phyloP scores from a whole-genome alignment of 2,113 vertebrate genomes.

The Pachycephala philippinensis region DNA sequence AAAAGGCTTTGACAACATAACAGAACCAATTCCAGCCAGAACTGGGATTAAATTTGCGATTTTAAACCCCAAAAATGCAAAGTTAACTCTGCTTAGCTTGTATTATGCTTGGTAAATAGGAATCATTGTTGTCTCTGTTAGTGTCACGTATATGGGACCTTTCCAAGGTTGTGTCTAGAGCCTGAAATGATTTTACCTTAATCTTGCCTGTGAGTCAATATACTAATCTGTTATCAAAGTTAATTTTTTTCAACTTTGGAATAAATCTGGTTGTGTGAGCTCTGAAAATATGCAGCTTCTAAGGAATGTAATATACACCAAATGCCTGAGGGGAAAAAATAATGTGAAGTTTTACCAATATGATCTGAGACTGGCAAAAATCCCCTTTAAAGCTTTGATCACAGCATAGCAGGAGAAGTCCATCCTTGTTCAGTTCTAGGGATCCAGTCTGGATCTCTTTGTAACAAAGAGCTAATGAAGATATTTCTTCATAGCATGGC shows the following conservation, averaged over 20 bases:
- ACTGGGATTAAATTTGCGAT: rapidly evolving
- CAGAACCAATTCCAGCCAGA: background rate
- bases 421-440: background rate
- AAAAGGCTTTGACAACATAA: background rate
- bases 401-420: background rate
- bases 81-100: background rate
- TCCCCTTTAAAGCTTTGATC: background rate
- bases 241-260: background rate
- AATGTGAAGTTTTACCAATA: background rate
- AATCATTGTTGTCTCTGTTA: background rate
- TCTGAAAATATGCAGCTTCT: background rate
- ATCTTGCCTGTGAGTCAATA: background rate
- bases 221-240: background rate
- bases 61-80: background rate
- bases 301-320: background rate
- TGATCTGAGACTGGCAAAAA: background rate
- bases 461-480: background rate
- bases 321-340: background rate
- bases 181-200: background rate
- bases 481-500: background rate
- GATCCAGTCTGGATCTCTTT: background rate
- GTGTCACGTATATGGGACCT: background rate
- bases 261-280: background rate
- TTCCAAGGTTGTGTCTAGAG: background rate
- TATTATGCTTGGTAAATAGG: background rate